Evolutionary conservation across 2,888 invertebrate genomes (phyloP).

Genomic region (Drosophila nr. medialis): DNA sequence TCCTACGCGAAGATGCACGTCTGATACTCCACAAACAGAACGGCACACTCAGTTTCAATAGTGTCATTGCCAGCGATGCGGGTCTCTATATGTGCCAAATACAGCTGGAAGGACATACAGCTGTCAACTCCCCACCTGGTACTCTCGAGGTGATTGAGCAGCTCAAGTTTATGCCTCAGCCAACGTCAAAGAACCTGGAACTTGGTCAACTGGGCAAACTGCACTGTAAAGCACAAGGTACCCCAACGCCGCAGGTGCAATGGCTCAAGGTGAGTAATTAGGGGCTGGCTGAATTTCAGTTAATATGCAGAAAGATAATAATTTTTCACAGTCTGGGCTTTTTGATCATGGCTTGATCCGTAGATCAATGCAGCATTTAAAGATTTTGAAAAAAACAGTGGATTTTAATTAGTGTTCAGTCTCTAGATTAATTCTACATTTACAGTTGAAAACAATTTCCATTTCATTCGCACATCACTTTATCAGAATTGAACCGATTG

Average conservation of each 20-base stretch:
- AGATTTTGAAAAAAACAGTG: background rate
- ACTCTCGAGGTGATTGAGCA: conserved; percentile 87
- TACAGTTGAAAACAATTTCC: background rate
- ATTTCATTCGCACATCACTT: background rate
- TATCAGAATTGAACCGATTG: background rate
- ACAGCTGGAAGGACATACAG: conserved; percentile 83
- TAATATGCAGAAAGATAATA: background rate
- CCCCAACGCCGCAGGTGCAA: conserved; percentile 85
- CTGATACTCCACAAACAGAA: conserved; percentile 82
- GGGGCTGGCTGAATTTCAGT: background rate
- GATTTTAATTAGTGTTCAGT: background rate
- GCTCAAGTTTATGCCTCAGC: conserved; percentile 93
- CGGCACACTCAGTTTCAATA: conserved; percentile 83
- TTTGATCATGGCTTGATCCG: background rate
- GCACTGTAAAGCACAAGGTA: conserved; percentile 95
- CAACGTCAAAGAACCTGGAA: conserved; percentile 93
- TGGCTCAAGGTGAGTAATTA: conserved; percentile 84
- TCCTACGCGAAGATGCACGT: conserved; percentile 82
- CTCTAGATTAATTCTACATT: background rate
- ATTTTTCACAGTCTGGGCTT: background rate
- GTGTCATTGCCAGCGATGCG: conserved; percentile 83
- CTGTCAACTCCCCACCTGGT: conserved; percentile 78
- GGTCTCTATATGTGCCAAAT: conserved; percentile 85
- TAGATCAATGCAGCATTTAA: background rate
- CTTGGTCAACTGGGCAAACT: conserved; percentile 92